Evolutionary conservation across 2,888 invertebrate genomes (phyloP).

Genomic region (Melangyna quadrimaculata): DNA sequence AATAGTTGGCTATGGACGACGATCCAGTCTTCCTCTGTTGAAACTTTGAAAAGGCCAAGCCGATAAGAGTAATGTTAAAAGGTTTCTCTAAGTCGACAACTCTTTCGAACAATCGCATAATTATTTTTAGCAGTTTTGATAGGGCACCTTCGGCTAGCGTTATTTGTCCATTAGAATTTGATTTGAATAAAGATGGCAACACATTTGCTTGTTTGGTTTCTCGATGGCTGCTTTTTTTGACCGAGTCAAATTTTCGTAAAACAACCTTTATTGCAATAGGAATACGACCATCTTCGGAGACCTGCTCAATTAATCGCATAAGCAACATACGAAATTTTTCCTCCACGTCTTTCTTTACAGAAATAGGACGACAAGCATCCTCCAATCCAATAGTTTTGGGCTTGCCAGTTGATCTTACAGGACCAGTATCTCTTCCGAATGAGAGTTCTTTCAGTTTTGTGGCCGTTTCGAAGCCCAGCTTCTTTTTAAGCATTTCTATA

Average conservation of each 20-base stretch:
- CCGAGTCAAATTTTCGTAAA: constrained; percentile 87
- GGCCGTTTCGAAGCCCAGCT: constrained; percentile 87
- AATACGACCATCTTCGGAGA: constrained; percentile 89
- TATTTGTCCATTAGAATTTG: constrained; percentile 79
- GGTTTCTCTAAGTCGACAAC: constrained; percentile 87
- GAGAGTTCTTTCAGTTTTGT: constrained; percentile 86
- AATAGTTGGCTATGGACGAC: constrained; percentile 88
- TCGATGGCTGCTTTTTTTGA: constrained; percentile 86
- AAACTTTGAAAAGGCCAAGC: constrained; percentile 91
- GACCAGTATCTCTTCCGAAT: constrained; percentile 88
- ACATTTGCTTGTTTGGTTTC: constrained; percentile 90
- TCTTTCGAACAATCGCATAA: constrained; percentile 89
- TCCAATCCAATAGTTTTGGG: constrained; percentile 91
- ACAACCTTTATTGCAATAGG: constrained; percentile 89
- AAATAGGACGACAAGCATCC: constrained; percentile 89
- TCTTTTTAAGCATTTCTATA: constrained; percentile 83
- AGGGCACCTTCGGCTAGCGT: constrained; percentile 82
- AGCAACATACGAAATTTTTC: constrained; percentile 87
- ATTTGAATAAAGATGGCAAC: constrained; percentile 84
- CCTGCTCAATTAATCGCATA: constrained; percentile 86
- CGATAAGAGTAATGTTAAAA: constrained; percentile 90
- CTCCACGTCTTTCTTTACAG: constrained; percentile 87
- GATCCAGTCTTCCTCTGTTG: constrained; percentile 86
- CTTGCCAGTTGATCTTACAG: constrained; percentile 88
- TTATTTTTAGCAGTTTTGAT: constrained; percentile 85